Evolutionary conservation across 1,140 invertebrate species (phyloP).

Genomic region (Mycetomoellerius zeteki): DNA sequence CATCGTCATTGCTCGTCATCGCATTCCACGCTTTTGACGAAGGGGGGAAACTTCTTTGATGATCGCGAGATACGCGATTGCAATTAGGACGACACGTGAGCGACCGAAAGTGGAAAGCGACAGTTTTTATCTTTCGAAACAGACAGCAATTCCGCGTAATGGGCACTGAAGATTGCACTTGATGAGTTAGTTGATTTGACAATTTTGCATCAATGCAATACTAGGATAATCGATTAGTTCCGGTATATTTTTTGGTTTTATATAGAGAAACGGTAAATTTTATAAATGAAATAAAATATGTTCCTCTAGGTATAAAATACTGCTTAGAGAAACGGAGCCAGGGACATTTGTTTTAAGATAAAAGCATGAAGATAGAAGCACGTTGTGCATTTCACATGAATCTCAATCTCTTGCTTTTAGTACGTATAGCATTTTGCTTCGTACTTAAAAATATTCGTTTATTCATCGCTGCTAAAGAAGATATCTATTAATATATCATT

Average conservation of each 20-base stretch:
- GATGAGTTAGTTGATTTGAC: neutral
- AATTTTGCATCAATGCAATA: neutral
- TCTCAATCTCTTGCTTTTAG: conserved; percentile 37
- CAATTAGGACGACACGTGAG: conserved; percentile 62
- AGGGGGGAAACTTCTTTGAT: conserved; percentile 51
- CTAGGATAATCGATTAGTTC: neutral
- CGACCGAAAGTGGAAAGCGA: conserved; percentile 15
- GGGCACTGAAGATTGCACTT: neutral
- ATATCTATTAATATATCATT: neutral
- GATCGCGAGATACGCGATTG: conserved; percentile 27
- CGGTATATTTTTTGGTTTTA: neutral
- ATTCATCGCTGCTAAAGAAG: neutral
- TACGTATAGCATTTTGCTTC: neutral
- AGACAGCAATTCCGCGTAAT: conserved; percentile 37
- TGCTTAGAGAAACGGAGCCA: neutral
- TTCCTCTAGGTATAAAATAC: no score
- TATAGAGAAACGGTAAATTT: neutral
- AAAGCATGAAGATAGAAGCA: neutral
- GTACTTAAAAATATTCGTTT: conserved; percentile 23
- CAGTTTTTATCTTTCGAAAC: conserved; percentile 24
- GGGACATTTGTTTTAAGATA: conserved; percentile 26
- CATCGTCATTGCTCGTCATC: conserved; percentile 38
- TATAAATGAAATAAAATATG: conserved; percentile 8
- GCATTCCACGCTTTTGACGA: conserved; percentile 39
- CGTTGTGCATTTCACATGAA: conserved; percentile 34